These are phyloP conservation scores for Tachysurus vachellii DNA, from an alignment of 2,113 vertebrate genomes.

Conservation along the genomic window DNA sequence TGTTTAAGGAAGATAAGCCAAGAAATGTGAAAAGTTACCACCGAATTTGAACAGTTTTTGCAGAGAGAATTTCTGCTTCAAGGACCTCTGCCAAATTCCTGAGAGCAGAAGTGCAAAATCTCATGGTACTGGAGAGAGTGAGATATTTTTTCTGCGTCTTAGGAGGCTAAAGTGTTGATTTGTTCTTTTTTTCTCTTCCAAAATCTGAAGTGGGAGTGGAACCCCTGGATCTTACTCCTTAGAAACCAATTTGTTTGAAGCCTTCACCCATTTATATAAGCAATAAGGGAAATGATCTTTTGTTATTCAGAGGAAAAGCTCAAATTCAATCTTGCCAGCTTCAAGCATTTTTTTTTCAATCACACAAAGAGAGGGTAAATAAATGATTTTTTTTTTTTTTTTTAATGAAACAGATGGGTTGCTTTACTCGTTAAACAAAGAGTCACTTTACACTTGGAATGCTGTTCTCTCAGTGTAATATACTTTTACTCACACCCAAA, in stretches of 20 bases:
- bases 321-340: conserved; percentile 2
- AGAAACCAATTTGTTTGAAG: conserved; percentile 35
- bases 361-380: not conserved
- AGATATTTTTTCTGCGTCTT: not conserved
- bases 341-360: not conserved
- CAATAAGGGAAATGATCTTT: conserved; percentile 1
- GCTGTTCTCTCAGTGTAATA: conserved; percentile 16
- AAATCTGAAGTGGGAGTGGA: conserved; percentile 18
- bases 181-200: conserved; percentile 23
- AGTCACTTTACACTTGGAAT: conserved; percentile 18
- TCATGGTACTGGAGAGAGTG: not conserved
- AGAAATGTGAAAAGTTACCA: not conserved
- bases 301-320: conserved; percentile 13
- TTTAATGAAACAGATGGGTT: conserved; percentile 19
- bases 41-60: not conserved
- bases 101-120: conserved; percentile 1
- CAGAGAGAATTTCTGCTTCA: not conserved
- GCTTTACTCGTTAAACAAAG: conserved; percentile 28
- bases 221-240: conserved; percentile 12
- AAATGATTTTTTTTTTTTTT: not conserved
- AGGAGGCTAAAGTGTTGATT: conserved; percentile 33
- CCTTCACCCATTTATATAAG: conserved; percentile 31
- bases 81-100: conserved; percentile 12
- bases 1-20: not conserved
- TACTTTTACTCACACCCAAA: conserved; percentile 10